Conservation (phyloP, 2,797 vertebrate genomes). For the Pempheris klunzingeri region DNA sequence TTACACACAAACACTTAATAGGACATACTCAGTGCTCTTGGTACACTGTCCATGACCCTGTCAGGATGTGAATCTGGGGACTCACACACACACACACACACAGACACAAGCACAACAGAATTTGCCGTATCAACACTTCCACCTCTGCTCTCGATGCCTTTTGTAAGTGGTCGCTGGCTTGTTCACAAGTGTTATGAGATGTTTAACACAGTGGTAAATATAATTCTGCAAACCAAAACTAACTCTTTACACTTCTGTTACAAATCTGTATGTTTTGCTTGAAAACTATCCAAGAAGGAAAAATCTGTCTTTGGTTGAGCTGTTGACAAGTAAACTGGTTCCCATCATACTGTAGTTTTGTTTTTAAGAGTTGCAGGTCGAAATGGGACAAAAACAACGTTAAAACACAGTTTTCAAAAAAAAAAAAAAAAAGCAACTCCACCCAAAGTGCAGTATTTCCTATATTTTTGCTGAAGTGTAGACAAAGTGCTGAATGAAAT, state of each 20-base stretch:
- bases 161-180: conserved; percentile 3
- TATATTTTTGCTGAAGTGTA: conserved; percentile 1
- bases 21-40: conserved; percentile 66
- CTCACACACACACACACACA: conserved; percentile 24
- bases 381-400: not conserved
- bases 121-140: conserved; percentile 43
- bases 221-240: too few species aligned
- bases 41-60: conserved; percentile 77
- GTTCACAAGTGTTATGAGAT: not conserved
- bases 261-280: too few species aligned
- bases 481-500: conserved; percentile 26
- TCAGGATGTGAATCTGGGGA: conserved; percentile 61
- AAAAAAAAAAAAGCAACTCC: conserved; percentile 6
- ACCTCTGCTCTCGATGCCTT: conserved; percentile 22
- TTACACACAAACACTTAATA: conserved; percentile 64
- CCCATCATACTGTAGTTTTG: not conserved
- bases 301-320: not conserved
- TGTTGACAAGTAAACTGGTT: not conserved
- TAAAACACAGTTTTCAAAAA: not conserved
- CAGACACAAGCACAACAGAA: conserved; percentile 14
- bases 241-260: too few species aligned
- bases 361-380: not conserved
- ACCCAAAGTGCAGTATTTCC: not conserved
- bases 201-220: not conserved
- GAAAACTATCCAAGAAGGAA: not conserved